Conservation (phyloP, 2,113 vertebrate genomes). For the Noctilio leporinus region DNA sequence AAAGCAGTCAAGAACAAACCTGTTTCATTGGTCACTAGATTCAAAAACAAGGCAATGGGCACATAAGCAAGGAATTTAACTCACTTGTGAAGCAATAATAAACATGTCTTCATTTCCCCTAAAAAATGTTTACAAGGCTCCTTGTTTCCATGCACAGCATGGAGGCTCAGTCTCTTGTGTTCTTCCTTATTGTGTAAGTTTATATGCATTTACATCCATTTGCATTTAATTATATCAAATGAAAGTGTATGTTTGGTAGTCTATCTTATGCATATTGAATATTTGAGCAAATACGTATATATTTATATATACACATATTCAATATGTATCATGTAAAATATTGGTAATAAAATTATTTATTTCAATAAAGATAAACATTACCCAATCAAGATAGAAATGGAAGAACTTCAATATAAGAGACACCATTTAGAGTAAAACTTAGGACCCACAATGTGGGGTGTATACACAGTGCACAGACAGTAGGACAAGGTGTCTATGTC, state of each 20-base stretch:
- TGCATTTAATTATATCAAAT: not conserved
- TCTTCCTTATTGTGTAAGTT: not conserved
- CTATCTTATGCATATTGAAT: not conserved
- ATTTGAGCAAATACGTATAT: not conserved
- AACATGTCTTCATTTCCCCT: not conserved
- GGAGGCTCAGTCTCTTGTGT: too few species aligned
- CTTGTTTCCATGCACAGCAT: not conserved
- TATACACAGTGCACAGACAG: too few species aligned
- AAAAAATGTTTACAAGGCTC: accelerated
- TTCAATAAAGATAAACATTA: too few species aligned
- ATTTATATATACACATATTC: not conserved
- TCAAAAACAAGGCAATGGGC: not conserved
- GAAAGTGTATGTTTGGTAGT: not conserved
- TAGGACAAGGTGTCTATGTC: too few species aligned
- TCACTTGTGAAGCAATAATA: accelerated
- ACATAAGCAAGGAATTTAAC: not conserved
- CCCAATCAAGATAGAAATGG: too few species aligned
- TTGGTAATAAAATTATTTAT: too few species aligned
- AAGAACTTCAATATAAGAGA: too few species aligned
- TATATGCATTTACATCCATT: not conserved
- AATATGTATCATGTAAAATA: too few species aligned
- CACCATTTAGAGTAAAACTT: too few species aligned
- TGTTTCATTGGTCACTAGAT: too few species aligned
- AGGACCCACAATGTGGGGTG: too few species aligned
- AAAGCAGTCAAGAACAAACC: not conserved